Percentiles rank a stretch among this genome's conserved stretches.
These are phyloP conservation scores for Sycophila texana DNA, from an alignment of 2,888 invertebrate species.

Conservation along the genomic window DNA sequence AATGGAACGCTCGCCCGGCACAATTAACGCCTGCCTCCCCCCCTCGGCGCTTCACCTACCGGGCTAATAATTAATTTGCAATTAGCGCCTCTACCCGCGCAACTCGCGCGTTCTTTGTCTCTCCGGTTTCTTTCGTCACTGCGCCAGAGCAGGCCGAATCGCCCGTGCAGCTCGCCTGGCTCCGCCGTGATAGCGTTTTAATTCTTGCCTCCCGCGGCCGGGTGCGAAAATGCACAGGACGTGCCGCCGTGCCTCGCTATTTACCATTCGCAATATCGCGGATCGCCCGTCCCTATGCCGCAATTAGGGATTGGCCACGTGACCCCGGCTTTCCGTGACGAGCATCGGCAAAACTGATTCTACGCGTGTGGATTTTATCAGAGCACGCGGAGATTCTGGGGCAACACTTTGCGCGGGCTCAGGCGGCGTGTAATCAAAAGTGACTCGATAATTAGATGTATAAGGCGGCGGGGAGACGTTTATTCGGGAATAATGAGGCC, in stretches of 20 bases:
- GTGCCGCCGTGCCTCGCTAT: background rate
- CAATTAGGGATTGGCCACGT: constrained; percentile 64
- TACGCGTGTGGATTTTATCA: too few species aligned
- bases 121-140: constrained; percentile 45
- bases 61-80: constrained; percentile 57
- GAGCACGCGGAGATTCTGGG: background rate
- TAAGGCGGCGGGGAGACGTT: background rate
- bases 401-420: constrained; percentile 11
- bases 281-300: constrained; percentile 59
- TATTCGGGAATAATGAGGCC: constrained; percentile 37
- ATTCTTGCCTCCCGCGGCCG: constrained; percentile 56
- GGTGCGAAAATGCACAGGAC: constrained; percentile 6
- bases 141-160: constrained; percentile 57
- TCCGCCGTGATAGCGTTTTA: constrained; percentile 65
- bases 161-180: constrained; percentile 4
- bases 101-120: constrained; percentile 26
- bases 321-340: constrained; percentile 30
- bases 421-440: constrained; percentile 16
- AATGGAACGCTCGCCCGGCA: constrained; percentile 33
- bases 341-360: background rate
- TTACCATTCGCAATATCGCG: constrained; percentile 46
- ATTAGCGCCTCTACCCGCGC: constrained; percentile 47
- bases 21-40: background rate
- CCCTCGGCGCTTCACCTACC: background rate
- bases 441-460: constrained; percentile 32